Evolutionary conservation across 2,888 invertebrate genomes (phyloP).

Genomic region (Catocala nupta): DNA sequence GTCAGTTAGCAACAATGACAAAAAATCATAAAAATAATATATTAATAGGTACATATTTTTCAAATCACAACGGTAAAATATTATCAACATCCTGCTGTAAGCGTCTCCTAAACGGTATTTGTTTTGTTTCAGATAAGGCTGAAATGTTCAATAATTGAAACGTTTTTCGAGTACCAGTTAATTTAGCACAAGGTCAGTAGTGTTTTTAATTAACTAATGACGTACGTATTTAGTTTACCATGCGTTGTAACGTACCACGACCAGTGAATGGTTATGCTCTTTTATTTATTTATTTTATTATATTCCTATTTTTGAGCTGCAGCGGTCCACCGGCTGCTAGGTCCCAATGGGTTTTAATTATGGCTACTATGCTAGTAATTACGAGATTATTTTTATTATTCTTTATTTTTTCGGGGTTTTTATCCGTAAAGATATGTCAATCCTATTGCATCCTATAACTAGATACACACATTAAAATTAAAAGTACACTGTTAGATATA

Average conservation of each 20-base stretch:
- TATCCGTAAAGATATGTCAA: too few relatives aligned
- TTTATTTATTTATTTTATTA: too few relatives aligned
- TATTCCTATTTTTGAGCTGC: too few relatives aligned
- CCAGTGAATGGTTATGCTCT: neutral
- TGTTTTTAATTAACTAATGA: constrained; percentile 39
- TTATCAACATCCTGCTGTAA: constrained; percentile 31
- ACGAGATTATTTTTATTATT: too few relatives aligned
- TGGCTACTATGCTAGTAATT: too few relatives aligned
- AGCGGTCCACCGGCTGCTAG: too few relatives aligned
- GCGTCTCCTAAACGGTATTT: constrained; percentile 37
- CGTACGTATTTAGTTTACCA: constrained; percentile 11
- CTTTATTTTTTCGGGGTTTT: too few relatives aligned
- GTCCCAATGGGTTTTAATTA: too few relatives aligned
- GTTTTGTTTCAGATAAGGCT: constrained; percentile 62
- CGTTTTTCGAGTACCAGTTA: constrained; percentile 36
- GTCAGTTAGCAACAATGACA: too few relatives aligned
- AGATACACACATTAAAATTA: too few relatives aligned
- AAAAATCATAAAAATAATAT: neutral
- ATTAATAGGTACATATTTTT: neutral
- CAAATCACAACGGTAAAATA: constrained; percentile 9
- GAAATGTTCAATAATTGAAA: constrained; percentile 58
- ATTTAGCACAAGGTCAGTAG: constrained; percentile 46
- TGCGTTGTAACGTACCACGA: neutral
- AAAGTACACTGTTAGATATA: too few relatives aligned
- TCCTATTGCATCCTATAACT: too few relatives aligned